Evolutionary conservation across 2,113 vertebrate genomes (phyloP).

Genomic region (Chamaetylas fuelleborni): DNA sequence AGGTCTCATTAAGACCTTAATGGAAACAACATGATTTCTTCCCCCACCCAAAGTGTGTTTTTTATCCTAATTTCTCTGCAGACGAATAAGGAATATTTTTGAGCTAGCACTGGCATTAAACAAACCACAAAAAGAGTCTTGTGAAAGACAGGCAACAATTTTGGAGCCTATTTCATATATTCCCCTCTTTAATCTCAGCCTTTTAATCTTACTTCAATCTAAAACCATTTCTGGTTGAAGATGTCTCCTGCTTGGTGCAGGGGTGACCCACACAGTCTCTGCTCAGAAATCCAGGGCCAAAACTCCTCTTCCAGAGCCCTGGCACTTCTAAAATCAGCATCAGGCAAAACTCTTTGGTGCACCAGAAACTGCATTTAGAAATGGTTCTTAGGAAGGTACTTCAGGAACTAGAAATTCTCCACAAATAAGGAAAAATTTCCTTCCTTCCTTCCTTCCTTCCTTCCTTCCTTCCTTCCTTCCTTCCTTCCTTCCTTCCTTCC

Average conservation of each 20-base stretch:
- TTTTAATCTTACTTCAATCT: conserved; percentile 81
- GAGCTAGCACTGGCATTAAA: conserved; percentile 77
- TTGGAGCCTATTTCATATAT: conserved; percentile 74
- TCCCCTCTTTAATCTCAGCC: conserved; percentile 79
- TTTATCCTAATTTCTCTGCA: conserved; percentile 64
- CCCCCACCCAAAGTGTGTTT: conserved; percentile 55
- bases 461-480: not conserved
- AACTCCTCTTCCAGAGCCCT: conserved; percentile 2
- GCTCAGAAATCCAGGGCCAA: conserved; percentile 25
- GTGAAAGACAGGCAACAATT: conserved; percentile 76
- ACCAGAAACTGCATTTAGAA: not conserved
- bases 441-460: not conserved
- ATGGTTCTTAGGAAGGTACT: not conserved
- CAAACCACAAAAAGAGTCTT: conserved; percentile 79
- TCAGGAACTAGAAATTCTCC: not conserved
- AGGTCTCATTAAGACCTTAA: conserved; percentile 81
- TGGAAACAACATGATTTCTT: conserved; percentile 78
- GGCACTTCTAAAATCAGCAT: not conserved
- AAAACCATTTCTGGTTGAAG: conserved; percentile 70
- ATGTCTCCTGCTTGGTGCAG: not conserved
- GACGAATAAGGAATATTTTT: conserved; percentile 69
- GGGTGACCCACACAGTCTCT: conserved; percentile 2
- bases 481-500: not conserved
- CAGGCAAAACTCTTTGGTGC: not conserved
- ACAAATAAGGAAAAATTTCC: not conserved